phyloP scores from a whole-genome alignment of 2,113 vertebrate species.

The Prionailurus bengalensis region DNA sequence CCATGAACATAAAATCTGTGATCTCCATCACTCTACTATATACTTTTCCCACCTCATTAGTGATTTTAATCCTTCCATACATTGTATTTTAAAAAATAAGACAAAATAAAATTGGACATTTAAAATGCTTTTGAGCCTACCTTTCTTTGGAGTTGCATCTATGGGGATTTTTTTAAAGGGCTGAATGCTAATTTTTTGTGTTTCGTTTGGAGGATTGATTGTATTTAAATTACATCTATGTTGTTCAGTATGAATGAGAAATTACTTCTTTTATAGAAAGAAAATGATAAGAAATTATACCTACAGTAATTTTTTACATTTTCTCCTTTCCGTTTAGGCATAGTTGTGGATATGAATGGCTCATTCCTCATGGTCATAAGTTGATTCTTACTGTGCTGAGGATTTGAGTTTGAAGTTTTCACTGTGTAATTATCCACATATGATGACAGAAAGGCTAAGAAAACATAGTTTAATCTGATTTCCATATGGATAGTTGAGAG shows the following conservation, averaged over 20 bases:
- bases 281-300: constrained; percentile 26
- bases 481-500: neutral
- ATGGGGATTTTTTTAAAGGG: neutral
- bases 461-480: constrained; percentile 41
- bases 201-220: constrained; percentile 11
- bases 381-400: constrained; percentile 12
- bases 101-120: neutral
- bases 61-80: neutral
- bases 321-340: neutral
- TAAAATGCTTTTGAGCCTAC: neutral
- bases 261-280: neutral
- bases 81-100: constrained; percentile 1
- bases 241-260: neutral
- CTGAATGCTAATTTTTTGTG: neutral
- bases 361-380: constrained; percentile 15
- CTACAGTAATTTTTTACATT: neutral
- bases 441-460: neutral
- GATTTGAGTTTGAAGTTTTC: constrained; percentile 24
- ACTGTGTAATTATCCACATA: constrained; percentile 6
- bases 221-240: constrained; percentile 6
- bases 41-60: neutral
- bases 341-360: neutral
- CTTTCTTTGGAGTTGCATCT: neutral
- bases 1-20: neutral
- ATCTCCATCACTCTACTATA: neutral